phyloP scores from a whole-genome alignment of 2,888 invertebrate genomes.

The Cephus nigrinus region DNA sequence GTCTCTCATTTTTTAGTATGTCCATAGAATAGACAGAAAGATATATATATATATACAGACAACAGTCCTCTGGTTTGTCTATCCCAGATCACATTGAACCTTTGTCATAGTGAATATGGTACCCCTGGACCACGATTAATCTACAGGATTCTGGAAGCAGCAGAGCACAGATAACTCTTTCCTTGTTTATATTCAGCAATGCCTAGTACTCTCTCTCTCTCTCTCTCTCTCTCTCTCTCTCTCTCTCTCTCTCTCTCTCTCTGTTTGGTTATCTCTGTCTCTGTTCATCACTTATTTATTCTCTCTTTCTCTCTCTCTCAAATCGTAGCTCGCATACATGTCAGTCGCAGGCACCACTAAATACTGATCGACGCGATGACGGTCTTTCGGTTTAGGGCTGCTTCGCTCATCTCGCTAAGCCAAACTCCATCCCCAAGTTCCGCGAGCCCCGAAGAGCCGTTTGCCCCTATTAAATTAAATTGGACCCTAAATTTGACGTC shows the following conservation, averaged over 20 bases:
- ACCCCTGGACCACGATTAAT: neutral
- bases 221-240: neutral
- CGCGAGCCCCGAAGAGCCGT: slow-evolving; percentile 18
- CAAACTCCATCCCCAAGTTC: slow-evolving; percentile 20
- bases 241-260: neutral
- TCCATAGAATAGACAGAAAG: neutral
- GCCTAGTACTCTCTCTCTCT: too few relatives aligned
- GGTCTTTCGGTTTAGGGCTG: slow-evolving; percentile 40
- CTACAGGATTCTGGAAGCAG: neutral
- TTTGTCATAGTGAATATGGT: neutral
- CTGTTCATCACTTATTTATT: neutral
- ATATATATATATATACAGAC: too few relatives aligned
- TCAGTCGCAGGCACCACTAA: slow-evolving; percentile 63
- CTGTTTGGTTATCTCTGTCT: neutral
- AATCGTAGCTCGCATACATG: slow-evolving; percentile 45
- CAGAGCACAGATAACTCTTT: neutral
- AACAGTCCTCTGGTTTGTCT: neutral
- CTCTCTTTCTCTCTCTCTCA: neutral
- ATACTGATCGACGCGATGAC: slow-evolving; percentile 55
- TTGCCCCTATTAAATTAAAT: slow-evolving; percentile 61
- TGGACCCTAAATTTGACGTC: slow-evolving; percentile 57
- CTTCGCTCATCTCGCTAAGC: slow-evolving; percentile 23
- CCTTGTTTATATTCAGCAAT: too few relatives aligned
- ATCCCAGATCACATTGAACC: neutral
- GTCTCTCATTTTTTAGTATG: neutral